Percentiles rank a stretch among this genome's conserved stretches.
phyloP scores from a whole-genome alignment of 2,888 invertebrate species.

The Catocala sponsa region DNA sequence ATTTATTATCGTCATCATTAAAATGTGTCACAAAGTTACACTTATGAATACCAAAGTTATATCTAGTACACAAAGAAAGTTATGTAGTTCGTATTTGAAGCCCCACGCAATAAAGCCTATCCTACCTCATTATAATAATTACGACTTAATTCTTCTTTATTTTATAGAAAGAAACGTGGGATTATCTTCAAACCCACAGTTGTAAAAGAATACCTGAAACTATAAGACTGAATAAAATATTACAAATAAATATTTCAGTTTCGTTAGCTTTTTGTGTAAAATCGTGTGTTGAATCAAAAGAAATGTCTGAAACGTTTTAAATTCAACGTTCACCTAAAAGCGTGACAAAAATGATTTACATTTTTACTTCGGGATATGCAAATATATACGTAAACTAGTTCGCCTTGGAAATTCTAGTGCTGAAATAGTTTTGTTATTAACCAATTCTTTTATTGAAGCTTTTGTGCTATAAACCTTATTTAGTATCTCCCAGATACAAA shows the following conservation, averaged over 20 bases:
- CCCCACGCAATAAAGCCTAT: too few species aligned
- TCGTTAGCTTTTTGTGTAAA: constrained; percentile 2
- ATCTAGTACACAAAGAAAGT: too few species aligned
- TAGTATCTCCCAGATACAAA: too few species aligned
- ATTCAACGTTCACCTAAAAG: constrained; percentile 15
- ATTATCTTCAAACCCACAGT: too few species aligned
- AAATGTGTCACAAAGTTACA: too few species aligned
- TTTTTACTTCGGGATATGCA: constrained; percentile 16
- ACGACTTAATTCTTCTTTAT: too few species aligned
- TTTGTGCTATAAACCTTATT: neutral
- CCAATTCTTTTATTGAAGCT: constrained; percentile 1
- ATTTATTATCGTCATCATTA: too few species aligned
- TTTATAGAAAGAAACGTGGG: too few species aligned
- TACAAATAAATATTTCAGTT: neutral
- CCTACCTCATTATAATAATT: too few species aligned
- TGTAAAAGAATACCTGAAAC: too few species aligned
- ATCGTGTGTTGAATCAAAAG: constrained; percentile 9
- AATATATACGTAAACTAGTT: constrained; percentile 5
- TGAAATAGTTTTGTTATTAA: neutral
- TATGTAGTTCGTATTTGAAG: too few species aligned
- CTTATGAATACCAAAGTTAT: too few species aligned
- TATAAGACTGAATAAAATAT: neutral
- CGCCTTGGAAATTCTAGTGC: neutral
- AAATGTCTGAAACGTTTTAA: constrained; percentile 10
- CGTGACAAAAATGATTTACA: constrained; percentile 23